phyloP scores from a whole-genome alignment of 2,888 invertebrate genomes.

The Malacosoma neustria region DNA sequence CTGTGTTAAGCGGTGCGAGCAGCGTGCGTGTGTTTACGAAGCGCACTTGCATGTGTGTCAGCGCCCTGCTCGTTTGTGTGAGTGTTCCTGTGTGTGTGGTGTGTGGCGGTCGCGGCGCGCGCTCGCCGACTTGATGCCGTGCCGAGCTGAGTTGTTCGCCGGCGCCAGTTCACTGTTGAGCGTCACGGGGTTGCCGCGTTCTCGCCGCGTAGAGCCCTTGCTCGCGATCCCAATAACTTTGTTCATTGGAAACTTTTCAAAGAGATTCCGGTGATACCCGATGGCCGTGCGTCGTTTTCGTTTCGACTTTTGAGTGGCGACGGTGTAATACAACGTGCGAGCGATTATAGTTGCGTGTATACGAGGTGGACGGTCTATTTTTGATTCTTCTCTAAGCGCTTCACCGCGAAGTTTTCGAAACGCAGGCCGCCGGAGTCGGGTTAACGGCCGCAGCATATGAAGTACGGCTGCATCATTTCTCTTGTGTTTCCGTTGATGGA shows the following conservation, averaged over 20 bases:
- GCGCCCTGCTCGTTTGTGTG: slow-evolving; percentile 35
- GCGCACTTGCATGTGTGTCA: slow-evolving; percentile 24
- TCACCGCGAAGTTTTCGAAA: slow-evolving; percentile 69
- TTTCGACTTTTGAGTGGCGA: slow-evolving; percentile 34
- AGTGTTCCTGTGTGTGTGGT: slow-evolving; percentile 50
- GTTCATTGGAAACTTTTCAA: slow-evolving; percentile 71
- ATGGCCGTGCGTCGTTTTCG: slow-evolving; percentile 33
- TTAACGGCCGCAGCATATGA: slow-evolving; percentile 69
- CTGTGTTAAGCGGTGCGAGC: slow-evolving; percentile 25
- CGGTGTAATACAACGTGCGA: slow-evolving; percentile 33
- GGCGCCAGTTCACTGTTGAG: slow-evolving; percentile 57
- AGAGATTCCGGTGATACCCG: slow-evolving; percentile 43
- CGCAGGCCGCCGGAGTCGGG: slow-evolving; percentile 62
- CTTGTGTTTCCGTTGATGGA: slow-evolving; percentile 71
- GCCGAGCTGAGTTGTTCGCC: slow-evolving; percentile 26
- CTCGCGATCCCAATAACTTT: slow-evolving; percentile 66
- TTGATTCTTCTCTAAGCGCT: slow-evolving; percentile 72
- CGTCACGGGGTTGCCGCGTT: slow-evolving; percentile 59
- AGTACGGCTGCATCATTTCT: slow-evolving; percentile 59
- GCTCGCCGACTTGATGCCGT: slow-evolving; percentile 13
- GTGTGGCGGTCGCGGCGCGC: slow-evolving; percentile 39
- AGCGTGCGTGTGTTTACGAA: slow-evolving; percentile 22
- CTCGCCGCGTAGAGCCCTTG: slow-evolving; percentile 45
- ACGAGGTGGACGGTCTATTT: slow-evolving; percentile 63
- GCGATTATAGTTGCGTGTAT: slow-evolving; percentile 47